phyloP scores from a whole-genome alignment of 2,797 vertebrate species.

The Muscicapa striata region DNA sequence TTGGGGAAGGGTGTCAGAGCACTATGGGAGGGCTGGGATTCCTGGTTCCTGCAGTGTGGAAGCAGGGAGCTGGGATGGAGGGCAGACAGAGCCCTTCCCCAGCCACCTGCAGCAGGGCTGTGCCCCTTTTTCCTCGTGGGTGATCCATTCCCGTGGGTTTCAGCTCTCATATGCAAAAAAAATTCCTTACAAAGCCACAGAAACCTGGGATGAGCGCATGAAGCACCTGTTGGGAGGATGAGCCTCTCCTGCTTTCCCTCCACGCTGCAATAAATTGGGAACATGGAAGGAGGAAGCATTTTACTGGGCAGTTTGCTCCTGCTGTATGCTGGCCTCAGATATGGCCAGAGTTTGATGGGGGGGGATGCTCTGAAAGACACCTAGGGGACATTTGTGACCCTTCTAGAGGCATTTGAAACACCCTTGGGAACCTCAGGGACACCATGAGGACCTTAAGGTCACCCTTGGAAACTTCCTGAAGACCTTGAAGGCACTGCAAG shows the following conservation, averaged over 20 bases:
- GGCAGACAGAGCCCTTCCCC: background rate
- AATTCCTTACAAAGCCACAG: background rate
- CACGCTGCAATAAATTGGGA: background rate
- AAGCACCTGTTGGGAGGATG: background rate
- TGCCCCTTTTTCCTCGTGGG: background rate
- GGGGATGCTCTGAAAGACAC: background rate
- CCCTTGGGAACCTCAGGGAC: background rate
- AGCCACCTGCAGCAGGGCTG: background rate
- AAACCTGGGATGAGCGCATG: fast-evolving
- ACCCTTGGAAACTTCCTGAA: background rate
- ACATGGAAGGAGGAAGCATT: fast-evolving
- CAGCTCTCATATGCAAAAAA: background rate
- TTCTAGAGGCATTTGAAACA: background rate
- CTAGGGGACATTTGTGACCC: no score
- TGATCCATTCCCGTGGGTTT: background rate
- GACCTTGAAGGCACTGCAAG: background rate
- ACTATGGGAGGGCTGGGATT: background rate
- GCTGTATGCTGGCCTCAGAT: fast-evolving
- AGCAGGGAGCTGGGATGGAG: fast-evolving
- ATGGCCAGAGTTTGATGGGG: fast-evolving
- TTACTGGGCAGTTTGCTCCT: background rate
- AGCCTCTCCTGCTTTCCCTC: background rate
- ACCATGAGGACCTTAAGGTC: background rate
- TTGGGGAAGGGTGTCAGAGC: background rate
- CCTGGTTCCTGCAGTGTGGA: background rate